Conservation (phyloP, 2,888 invertebrate genomes). For the Tachina grossa region DNA sequence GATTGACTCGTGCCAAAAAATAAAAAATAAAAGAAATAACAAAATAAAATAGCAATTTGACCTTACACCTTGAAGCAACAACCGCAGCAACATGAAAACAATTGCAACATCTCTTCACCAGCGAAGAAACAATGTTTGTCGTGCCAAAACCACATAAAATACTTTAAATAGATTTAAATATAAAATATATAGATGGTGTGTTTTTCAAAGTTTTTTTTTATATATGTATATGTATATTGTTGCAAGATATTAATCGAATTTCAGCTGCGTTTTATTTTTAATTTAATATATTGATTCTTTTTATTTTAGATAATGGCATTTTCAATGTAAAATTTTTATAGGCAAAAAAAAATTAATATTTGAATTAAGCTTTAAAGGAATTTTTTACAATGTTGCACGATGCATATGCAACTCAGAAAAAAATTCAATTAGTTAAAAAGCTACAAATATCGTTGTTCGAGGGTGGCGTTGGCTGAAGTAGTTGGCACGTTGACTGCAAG, state of each 20-base stretch:
- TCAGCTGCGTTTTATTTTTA: constrained; percentile 1
- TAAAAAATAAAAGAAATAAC: constrained; percentile 25
- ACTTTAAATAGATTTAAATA: background rate
- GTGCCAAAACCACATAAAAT: constrained; percentile 46
- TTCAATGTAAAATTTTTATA: background rate
- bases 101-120: constrained; percentile 63
- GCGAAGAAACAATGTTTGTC: constrained; percentile 46
- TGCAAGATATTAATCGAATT: constrained; percentile 22
- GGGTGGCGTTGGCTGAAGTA: too few relatives aligned
- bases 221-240: too few relatives aligned
- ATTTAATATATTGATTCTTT: constrained; percentile 10
- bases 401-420: background rate
- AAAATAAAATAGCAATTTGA: constrained; percentile 35
- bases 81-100: constrained; percentile 27
- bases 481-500: too few relatives aligned
- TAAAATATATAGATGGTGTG: constrained; percentile 14
- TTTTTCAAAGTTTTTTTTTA: constrained; percentile 11
- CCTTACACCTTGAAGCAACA: constrained; percentile 66
- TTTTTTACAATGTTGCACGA: background rate
- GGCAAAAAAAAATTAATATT: constrained; percentile 17
- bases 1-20: constrained; percentile 73
- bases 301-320: constrained; percentile 30
- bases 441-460: too few relatives aligned
- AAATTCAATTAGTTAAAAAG: background rate
- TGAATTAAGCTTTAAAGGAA: constrained; percentile 21